Evolutionary conservation across 1,140 invertebrate species (phyloP).

Genomic region (Drosophila saltans): DNA sequence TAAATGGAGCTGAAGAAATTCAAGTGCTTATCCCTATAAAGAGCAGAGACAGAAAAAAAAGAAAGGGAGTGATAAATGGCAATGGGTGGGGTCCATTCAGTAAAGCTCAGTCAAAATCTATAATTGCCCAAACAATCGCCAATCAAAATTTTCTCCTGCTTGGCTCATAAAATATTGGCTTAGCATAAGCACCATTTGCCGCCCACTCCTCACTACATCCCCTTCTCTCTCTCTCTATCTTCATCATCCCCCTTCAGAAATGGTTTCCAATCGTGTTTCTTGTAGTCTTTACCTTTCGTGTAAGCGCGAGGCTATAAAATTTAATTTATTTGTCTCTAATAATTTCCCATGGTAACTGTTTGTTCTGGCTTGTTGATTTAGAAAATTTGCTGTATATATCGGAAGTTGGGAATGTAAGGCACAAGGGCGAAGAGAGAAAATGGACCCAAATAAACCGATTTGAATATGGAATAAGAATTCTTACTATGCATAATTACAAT

Average conservation of each 20-base stretch:
- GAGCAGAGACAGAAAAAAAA: not conserved
- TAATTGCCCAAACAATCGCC: conserved; percentile 72
- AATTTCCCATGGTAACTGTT: conserved; percentile 82
- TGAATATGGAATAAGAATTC: too few species aligned
- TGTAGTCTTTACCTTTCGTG: conserved; percentile 49
- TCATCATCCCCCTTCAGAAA: not conserved
- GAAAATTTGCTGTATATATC: conserved; percentile 8
- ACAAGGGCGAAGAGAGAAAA: not conserved
- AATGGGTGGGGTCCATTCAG: not conserved
- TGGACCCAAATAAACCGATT: not conserved
- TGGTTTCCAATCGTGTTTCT: conserved; percentile 12
- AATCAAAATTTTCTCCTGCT: conserved; percentile 56
- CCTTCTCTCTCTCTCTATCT: not conserved
- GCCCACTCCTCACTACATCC: not conserved
- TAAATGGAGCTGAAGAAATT: conserved; percentile 75
- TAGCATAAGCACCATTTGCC: conserved; percentile 8
- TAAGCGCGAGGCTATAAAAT: conserved; percentile 69
- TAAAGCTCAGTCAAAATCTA: conserved; percentile 64
- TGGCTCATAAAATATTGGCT: conserved; percentile 52
- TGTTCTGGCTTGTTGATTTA: conserved; percentile 41
- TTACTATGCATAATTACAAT: too few species aligned
- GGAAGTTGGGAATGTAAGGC: not conserved
- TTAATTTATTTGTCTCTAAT: conserved; percentile 81
- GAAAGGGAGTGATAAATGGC: not conserved
- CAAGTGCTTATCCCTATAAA: conserved; percentile 47